Percentiles rank a stretch among this genome's conserved stretches.
These are phyloP conservation scores for Cremastinae sp. DNA, from an alignment of 2,888 invertebrate genomes.

Conservation along the genomic window DNA sequence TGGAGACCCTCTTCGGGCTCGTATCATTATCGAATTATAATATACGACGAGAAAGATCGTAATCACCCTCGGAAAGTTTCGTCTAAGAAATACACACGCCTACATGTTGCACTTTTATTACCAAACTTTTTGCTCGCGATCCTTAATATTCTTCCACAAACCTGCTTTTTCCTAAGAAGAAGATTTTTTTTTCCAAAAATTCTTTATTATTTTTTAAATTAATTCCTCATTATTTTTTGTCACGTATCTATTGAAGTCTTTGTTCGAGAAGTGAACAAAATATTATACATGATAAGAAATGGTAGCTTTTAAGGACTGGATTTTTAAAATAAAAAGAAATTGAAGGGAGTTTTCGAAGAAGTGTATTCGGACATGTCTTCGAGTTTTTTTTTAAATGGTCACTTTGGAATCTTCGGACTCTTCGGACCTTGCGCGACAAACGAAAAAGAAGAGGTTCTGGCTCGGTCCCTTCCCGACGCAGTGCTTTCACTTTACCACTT, in stretches of 20 bases:
- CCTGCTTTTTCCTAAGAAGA: too few species aligned
- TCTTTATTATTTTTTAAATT: constrained; percentile 47
- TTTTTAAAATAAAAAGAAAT: too few species aligned
- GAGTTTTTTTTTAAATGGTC: constrained; percentile 7
- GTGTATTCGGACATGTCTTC: constrained; percentile 14
- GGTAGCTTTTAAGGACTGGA: too few species aligned
- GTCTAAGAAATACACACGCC: constrained; percentile 72
- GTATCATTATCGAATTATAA: constrained; percentile 79
- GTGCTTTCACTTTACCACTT: constrained; percentile 70
- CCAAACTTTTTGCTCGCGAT: constrained; percentile 22
- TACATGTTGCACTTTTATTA: constrained; percentile 63
- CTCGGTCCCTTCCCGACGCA: constrained; percentile 59
- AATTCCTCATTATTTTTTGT: constrained; percentile 46
- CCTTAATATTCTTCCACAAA: too few species aligned
- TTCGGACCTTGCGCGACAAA: constrained; percentile 53
- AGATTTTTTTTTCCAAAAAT: too few species aligned
- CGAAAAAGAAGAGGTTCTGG: constrained; percentile 16
- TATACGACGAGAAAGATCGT: constrained; percentile 73
- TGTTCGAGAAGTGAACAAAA: too few species aligned
- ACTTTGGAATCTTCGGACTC: constrained; percentile 51
- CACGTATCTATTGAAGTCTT: not conserved
- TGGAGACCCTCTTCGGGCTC: constrained; percentile 67
- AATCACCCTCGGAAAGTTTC: constrained; percentile 73
- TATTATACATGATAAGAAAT: too few species aligned
- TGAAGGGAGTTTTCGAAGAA: not conserved